These are phyloP conservation scores for Cabera pusaria DNA, from an alignment of 2,888 invertebrate genomes.

Conservation along the genomic window DNA sequence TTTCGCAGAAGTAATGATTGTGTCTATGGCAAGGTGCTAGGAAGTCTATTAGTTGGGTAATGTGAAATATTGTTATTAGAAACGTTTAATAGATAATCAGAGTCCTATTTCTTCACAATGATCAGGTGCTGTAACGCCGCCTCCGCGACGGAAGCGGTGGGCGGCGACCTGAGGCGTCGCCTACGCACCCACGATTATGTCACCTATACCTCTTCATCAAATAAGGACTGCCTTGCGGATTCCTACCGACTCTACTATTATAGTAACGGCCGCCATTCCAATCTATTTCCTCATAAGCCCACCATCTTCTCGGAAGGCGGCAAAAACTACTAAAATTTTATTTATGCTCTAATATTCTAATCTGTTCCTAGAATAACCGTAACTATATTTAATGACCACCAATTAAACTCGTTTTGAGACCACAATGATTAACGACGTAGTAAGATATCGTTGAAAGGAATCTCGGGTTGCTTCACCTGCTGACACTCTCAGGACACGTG, in stretches of 20 bases:
- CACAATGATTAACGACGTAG: slow-evolving; percentile 43
- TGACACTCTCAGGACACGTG: slow-evolving; percentile 48
- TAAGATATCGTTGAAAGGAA: slow-evolving; percentile 47
- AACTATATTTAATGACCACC: slow-evolving; percentile 39
- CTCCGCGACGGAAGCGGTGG: slow-evolving; percentile 77
- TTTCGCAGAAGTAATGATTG: no score
- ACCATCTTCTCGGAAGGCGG: slow-evolving; percentile 28
- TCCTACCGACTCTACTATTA: slow-evolving; percentile 37
- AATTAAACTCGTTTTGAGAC: slow-evolving; percentile 40
- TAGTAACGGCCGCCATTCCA: slow-evolving; percentile 36
- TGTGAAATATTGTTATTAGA: slow-evolving; percentile 20
- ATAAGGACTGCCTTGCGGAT: slow-evolving; percentile 64
- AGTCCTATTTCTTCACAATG: slow-evolving; percentile 54
- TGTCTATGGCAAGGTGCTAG: no score
- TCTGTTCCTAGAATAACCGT: slow-evolving; percentile 36
- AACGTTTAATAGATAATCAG: slow-evolving; percentile 34
- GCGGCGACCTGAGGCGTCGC: slow-evolving; percentile 63
- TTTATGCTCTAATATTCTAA: slow-evolving; percentile 32
- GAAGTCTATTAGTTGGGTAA: slow-evolving; percentile 4
- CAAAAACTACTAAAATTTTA: slow-evolving; percentile 28
- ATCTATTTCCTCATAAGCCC: slow-evolving; percentile 33
- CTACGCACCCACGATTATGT: slow-evolving; percentile 69
- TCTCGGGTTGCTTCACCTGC: slow-evolving; percentile 52
- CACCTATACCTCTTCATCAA: slow-evolving; percentile 68
- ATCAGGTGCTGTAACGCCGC: slow-evolving; percentile 72